Evolutionary conservation across 53 echinoderm and acorn worm species (phyloP).

Genomic region (Holothuria leucospilota): DNA sequence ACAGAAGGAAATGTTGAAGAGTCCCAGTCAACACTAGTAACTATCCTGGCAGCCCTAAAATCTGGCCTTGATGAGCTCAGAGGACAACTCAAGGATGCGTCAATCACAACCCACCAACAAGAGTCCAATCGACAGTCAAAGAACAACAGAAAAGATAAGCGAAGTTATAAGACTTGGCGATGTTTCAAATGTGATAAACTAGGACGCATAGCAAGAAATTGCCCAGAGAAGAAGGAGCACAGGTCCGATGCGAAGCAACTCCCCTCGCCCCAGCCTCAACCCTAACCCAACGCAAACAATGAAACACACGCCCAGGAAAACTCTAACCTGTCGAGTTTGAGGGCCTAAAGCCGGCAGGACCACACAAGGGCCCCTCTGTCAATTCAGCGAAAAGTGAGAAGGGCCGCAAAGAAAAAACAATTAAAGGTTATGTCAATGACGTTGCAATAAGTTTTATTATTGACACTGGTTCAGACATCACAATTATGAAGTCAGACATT

Average conservation of each 20-base stretch:
- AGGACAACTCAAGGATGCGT: not conserved
- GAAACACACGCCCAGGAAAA: not conserved
- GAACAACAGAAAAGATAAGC: not conserved
- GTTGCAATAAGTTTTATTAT: too few species aligned
- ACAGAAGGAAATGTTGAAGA: too few species aligned
- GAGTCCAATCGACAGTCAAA: not conserved
- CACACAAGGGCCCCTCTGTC: conserved; percentile 5
- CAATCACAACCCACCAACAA: not conserved
- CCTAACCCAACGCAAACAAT: not conserved
- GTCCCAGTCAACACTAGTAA: not conserved
- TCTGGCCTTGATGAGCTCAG: not conserved
- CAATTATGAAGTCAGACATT: too few species aligned
- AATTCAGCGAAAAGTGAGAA: not conserved
- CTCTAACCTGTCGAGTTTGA: conserved; percentile 15
- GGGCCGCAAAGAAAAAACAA: too few species aligned
- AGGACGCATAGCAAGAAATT: not conserved
- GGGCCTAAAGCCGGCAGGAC: not conserved
- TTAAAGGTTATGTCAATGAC: too few species aligned
- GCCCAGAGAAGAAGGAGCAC: not conserved
- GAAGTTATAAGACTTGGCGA: not conserved
- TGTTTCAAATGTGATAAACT: not conserved
- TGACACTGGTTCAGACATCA: conserved; percentile 13
- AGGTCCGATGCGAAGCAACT: not conserved
- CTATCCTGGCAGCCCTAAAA: conserved; percentile 11
- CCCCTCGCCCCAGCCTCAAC: not conserved